A percentile compares a stretch with the other conserved stretches of the same genome.
These are phyloP conservation scores for Rhadinocentrus ornatus DNA, from an alignment of 2,797 vertebrate genomes.

Conservation along the genomic window DNA sequence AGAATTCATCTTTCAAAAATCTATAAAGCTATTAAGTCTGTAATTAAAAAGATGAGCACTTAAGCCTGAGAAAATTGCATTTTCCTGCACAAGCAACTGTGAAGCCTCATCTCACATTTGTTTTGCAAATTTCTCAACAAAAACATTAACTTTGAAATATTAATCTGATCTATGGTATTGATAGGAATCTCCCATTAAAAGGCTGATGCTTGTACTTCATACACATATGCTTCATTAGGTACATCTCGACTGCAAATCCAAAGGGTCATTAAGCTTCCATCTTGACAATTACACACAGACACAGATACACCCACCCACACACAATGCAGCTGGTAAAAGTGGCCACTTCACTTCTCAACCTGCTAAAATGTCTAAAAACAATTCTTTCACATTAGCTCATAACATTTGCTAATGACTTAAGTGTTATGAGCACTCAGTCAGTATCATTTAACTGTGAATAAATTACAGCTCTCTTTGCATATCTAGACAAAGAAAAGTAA, in stretches of 20 bases:
- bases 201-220: constrained; percentile 88
- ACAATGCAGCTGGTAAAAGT: constrained; percentile 49
- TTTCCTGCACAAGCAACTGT: constrained; percentile 85
- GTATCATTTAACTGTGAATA: constrained; percentile 9
- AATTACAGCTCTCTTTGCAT: background rate
- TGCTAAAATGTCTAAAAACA: constrained; percentile 39
- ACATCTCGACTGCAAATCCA: constrained; percentile 80
- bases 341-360: constrained; percentile 41
- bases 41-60: constrained; percentile 89
- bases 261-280: constrained; percentile 84
- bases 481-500: background rate
- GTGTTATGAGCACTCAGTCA: constrained; percentile 20
- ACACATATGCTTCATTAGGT: constrained; percentile 85
- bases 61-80: constrained; percentile 86
- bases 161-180: constrained; percentile 86
- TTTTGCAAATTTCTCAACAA: constrained; percentile 86
- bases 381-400: constrained; percentile 13
- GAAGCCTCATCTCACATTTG: constrained; percentile 85
- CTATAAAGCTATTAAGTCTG: constrained; percentile 88
- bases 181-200: constrained; percentile 83
- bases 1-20: constrained; percentile 89
- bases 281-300: constrained; percentile 68
- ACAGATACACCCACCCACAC: constrained; percentile 36
- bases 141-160: constrained; percentile 91
- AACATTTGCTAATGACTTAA: constrained; percentile 21